Evolutionary conservation across 2,113 vertebrate genomes (phyloP).

Genomic region (Dunckerocampus dactyliophorus): DNA sequence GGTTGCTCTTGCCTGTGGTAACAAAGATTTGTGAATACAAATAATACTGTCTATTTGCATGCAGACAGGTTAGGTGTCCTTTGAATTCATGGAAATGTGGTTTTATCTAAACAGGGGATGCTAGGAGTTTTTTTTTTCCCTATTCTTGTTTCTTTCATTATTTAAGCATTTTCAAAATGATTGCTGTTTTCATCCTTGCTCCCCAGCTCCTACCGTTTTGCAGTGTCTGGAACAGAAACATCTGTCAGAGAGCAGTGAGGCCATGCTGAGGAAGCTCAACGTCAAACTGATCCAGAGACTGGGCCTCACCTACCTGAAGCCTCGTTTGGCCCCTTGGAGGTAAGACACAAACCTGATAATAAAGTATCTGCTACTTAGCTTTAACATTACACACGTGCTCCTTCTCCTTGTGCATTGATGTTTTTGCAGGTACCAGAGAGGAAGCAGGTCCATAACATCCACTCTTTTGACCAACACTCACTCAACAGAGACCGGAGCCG

Average conservation of each 20-base stretch:
- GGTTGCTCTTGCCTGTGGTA: constrained; percentile 8
- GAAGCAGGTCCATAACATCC: constrained; percentile 80
- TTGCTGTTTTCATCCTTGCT: not conserved
- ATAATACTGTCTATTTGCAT: constrained; percentile 20
- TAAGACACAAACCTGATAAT: constrained; percentile 45
- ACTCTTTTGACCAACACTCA: constrained; percentile 73
- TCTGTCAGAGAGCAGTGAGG: constrained; percentile 81
- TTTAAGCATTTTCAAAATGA: too few relatives aligned
- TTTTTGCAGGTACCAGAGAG: constrained; percentile 85
- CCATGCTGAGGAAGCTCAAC: constrained; percentile 82
- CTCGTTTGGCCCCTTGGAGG: constrained; percentile 91
- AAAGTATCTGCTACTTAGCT: not conserved
- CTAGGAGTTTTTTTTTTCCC: too few relatives aligned
- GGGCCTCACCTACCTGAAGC: constrained; percentile 88
- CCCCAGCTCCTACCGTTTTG: constrained; percentile 80
- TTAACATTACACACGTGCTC: not conserved
- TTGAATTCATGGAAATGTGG: not conserved
- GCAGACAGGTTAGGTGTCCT: not conserved
- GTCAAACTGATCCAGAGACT: constrained; percentile 91
- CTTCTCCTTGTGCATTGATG: not conserved
- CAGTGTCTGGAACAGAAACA: constrained; percentile 78
- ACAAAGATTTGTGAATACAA: constrained; percentile 25
- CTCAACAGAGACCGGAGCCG: constrained; percentile 9
- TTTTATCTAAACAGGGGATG: too few relatives aligned
- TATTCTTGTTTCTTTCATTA: too few relatives aligned